phyloP scores from a whole-genome alignment of 2,113 vertebrate genomes.

The Leuciscus idus region DNA sequence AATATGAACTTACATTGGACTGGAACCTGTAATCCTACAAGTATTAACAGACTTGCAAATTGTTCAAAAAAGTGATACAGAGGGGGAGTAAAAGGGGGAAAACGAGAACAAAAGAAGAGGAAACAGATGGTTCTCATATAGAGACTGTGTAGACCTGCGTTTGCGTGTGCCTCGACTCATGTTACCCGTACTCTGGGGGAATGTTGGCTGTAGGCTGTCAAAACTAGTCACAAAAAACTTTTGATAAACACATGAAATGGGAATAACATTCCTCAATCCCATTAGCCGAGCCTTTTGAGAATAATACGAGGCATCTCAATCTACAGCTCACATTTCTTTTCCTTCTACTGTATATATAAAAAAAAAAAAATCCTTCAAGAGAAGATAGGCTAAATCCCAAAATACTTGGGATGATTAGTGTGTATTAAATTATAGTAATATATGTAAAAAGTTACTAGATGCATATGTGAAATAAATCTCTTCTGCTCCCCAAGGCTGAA shows the following conservation, averaged over 20 bases:
- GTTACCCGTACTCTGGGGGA: conserved; percentile 53
- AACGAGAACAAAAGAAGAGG: conserved; percentile 51
- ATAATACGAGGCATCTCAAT: neutral
- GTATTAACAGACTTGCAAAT: conserved; percentile 48
- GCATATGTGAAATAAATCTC: neutral
- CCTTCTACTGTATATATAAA: neutral
- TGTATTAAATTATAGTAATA: no score
- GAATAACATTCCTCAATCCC: conserved; percentile 32
- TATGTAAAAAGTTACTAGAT: no score
- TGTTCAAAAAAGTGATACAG: conserved; percentile 48
- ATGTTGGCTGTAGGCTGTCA: conserved; percentile 47
- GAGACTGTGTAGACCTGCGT: conserved; percentile 18
- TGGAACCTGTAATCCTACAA: neutral
- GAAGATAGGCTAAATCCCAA: neutral
- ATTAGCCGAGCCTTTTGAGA: neutral
- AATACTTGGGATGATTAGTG: no score
- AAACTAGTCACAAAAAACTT: conserved; percentile 44
- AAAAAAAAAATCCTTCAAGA: neutral
- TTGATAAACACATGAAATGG: conserved; percentile 24
- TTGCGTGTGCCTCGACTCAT: conserved; percentile 52
- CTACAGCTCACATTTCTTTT: neutral
- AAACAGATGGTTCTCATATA: conserved; percentile 74
- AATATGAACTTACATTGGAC: neutral
- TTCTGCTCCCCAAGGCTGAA: neutral
- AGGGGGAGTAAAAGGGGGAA: conserved; percentile 17